Evolutionary conservation across 92 coral and sea anemone genomes (phyloP).

Genomic region (Epizoanthus ramosus): DNA sequence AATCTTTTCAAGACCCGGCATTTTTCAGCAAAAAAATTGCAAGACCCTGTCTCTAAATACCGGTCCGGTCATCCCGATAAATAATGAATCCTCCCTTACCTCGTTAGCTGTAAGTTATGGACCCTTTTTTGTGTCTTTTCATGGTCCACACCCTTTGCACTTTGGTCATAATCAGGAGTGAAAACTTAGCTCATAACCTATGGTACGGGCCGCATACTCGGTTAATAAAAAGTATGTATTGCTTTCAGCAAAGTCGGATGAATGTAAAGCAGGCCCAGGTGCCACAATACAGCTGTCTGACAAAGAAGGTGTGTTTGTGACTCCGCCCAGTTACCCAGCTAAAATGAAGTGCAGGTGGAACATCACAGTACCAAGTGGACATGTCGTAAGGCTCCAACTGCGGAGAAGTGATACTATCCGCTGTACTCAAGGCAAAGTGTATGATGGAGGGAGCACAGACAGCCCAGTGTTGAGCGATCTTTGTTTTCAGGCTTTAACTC

Average conservation of each 20-base stretch:
- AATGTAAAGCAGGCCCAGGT: constrained; percentile 14
- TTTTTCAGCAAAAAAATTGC: too few species aligned
- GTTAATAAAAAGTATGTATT: too few species aligned
- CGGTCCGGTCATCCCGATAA: too few species aligned
- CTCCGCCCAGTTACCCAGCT: constrained; percentile 14
- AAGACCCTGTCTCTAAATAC: too few species aligned
- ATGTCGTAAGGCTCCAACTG: constrained; percentile 22
- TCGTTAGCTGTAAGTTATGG: too few species aligned
- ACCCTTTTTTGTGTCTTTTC: too few species aligned
- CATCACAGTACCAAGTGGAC: constrained; percentile 19
- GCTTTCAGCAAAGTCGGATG: constrained; percentile 12
- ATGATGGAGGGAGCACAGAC: constrained; percentile 19
- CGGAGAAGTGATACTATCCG: background rate
- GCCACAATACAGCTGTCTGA: constrained; percentile 19
- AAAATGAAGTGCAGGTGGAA: constrained; percentile 24
- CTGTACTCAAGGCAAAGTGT: constrained; percentile 8
- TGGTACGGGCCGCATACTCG: too few species aligned
- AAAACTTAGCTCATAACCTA: too few species aligned
- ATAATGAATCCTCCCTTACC: too few species aligned
- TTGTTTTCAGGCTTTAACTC: constrained; percentile 1
- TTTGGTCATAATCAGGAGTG: too few species aligned
- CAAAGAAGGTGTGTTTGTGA: constrained; percentile 28
- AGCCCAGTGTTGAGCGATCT: constrained; percentile 23
- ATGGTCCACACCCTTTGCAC: too few species aligned
- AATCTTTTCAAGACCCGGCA: too few species aligned